These are phyloP conservation scores for Helleia helle DNA, from an alignment of 2,888 invertebrate genomes.

Conservation along the genomic window DNA sequence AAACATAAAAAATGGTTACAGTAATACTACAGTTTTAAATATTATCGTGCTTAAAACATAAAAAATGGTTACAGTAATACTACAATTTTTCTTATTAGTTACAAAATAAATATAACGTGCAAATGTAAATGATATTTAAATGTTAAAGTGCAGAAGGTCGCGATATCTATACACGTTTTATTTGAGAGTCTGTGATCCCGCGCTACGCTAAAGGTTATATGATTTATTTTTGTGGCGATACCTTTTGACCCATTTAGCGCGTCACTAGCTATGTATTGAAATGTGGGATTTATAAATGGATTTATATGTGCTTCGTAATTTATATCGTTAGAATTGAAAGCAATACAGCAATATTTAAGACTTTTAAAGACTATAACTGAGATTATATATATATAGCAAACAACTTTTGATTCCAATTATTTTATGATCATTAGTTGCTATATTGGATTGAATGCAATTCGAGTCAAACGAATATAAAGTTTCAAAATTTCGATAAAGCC, in stretches of 20 bases:
- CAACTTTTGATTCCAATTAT: too few relatives aligned
- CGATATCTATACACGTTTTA: constrained; percentile 17
- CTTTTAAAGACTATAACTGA: background rate
- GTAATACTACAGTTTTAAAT: too few relatives aligned
- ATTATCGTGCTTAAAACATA: too few relatives aligned
- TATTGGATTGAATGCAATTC: too few relatives aligned
- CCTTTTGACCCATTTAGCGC: constrained; percentile 13
- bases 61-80: too few relatives aligned
- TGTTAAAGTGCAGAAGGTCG: constrained; percentile 11
- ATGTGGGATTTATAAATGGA: constrained; percentile 1
- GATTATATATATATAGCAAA: background rate
- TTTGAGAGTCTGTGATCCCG: constrained; percentile 13
- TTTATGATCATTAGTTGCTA: too few relatives aligned
- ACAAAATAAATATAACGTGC: too few relatives aligned
- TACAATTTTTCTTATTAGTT: too few relatives aligned
- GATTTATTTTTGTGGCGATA: constrained; percentile 21
- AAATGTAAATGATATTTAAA: too few relatives aligned
- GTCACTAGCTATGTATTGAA: background rate
- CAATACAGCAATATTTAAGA: constrained; percentile 1
- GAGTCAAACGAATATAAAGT: too few relatives aligned
- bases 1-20: too few relatives aligned
- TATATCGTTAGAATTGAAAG: constrained; percentile 1
- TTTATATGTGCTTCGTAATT: background rate
- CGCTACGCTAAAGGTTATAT: constrained; percentile 11
- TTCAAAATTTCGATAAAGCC: too few relatives aligned